Evolutionary conservation across 2,888 invertebrate species (phyloP).

Genomic region (Spodoptera exigua): DNA sequence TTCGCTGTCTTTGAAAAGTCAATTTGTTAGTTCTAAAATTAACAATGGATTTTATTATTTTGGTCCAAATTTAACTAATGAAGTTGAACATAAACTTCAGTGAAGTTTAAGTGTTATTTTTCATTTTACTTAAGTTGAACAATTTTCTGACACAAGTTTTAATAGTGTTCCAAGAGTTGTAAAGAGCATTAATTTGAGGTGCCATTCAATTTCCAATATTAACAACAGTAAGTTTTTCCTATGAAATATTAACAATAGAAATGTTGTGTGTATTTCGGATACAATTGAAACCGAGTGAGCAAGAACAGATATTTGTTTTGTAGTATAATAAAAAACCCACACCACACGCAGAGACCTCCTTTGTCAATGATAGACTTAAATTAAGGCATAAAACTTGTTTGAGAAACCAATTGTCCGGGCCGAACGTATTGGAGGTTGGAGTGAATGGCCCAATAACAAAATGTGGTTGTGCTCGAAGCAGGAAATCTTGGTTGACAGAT

Average conservation of each 20-base stretch:
- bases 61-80: not conserved
- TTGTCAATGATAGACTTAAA: conserved; percentile 30
- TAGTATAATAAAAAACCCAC: conserved; percentile 22
- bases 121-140: conserved; percentile 2
- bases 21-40: conserved; percentile 11
- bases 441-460: conserved; percentile 56
- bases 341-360: conserved; percentile 20
- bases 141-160: conserved; percentile 1
- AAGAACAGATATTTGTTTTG: conserved; percentile 32
- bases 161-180: not conserved
- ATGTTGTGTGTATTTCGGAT: conserved; percentile 7
- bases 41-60: not conserved
- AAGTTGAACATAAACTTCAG: conserved; percentile 8
- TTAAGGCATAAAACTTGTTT: conserved; percentile 45
- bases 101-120: conserved; percentile 17
- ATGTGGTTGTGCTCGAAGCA: conserved; percentile 37
- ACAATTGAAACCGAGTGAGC: conserved; percentile 16
- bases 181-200: not conserved
- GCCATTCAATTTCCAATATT: not conserved
- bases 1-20: conserved; percentile 25
- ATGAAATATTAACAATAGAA: not conserved
- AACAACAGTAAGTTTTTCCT: not conserved
- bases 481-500: conserved; percentile 71
- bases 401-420: conserved; percentile 32
- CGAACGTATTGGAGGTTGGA: conserved; percentile 55